phyloP scores from a whole-genome alignment of 1,140 invertebrate species.

The Cepaea nemoralis region DNA sequence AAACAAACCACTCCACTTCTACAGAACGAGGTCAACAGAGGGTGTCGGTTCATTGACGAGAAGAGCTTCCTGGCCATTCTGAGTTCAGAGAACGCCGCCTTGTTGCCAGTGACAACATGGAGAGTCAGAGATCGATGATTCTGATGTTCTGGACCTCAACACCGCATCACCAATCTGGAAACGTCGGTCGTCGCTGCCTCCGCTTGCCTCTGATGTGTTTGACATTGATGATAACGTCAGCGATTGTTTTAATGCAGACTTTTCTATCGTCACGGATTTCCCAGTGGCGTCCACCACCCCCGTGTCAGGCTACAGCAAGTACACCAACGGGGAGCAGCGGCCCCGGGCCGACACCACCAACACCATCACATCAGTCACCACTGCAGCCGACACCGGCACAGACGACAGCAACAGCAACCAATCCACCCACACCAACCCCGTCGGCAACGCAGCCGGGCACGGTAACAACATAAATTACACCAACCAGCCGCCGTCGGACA shows the following conservation, averaged over 20 bases:
- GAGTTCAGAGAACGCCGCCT: slow-evolving; percentile 66
- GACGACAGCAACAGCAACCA: slow-evolving; percentile 9
- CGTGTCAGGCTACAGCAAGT: slow-evolving; percentile 15
- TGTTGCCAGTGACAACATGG: slow-evolving; percentile 47
- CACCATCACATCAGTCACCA: slow-evolving; percentile 19
- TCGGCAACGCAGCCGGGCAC: not conserved
- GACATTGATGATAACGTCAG: slow-evolving; percentile 42
- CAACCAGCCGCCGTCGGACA: slow-evolving; percentile 40
- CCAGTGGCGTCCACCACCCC: not conserved
- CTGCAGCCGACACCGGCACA: slow-evolving; percentile 17
- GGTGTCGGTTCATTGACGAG: slow-evolving; percentile 68
- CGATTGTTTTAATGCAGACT: slow-evolving; percentile 4
- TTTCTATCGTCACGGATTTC: not conserved
- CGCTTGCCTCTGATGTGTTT: slow-evolving; percentile 41
- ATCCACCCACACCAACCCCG: not conserved
- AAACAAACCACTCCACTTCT: slow-evolving; percentile 47
- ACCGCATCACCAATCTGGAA: slow-evolving; percentile 64
- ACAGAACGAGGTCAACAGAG: slow-evolving; percentile 55
- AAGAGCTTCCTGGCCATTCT: slow-evolving; percentile 62
- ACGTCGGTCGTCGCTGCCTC: slow-evolving; percentile 47
- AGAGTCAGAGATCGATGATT: slow-evolving; percentile 13
- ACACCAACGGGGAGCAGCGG: not conserved
- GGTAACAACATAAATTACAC: not conserved
- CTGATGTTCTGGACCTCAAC: not conserved
- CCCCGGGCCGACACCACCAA: slow-evolving; percentile 17